Conservation (phyloP, 2,888 invertebrate species). For the Temnothorax ravouxi region DNA sequence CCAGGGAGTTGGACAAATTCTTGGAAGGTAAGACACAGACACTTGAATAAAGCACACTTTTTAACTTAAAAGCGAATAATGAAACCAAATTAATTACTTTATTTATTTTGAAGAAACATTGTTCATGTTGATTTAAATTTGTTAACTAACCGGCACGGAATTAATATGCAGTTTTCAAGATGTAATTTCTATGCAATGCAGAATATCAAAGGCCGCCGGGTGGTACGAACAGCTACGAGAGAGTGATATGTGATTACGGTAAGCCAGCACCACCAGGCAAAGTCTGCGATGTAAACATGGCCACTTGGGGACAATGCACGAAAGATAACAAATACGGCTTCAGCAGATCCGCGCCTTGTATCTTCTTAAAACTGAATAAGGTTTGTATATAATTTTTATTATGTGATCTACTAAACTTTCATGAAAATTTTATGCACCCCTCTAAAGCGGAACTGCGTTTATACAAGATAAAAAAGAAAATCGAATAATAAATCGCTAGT, state of each 20-base stretch:
- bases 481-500: background rate
- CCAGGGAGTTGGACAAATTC: slow-evolving; percentile 91
- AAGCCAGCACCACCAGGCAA: slow-evolving; percentile 89
- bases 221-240: slow-evolving; percentile 85
- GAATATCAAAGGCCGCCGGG: slow-evolving; percentile 66
- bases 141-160: background rate
- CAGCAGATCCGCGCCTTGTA: slow-evolving; percentile 95
- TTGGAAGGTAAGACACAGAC: slow-evolving; percentile 89
- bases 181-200: slow-evolving; percentile 42
- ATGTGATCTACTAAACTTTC: background rate
- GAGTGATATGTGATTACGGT: slow-evolving; percentile 90
- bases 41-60: background rate
- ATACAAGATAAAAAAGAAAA: background rate
- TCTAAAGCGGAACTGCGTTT: background rate
- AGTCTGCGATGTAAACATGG: slow-evolving; percentile 94
- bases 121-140: background rate
- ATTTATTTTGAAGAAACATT: background rate
- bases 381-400: slow-evolving; percentile 86
- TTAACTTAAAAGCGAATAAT: background rate
- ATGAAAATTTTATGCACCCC: background rate
- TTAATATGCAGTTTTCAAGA: background rate
- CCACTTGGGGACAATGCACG: slow-evolving; percentile 92
- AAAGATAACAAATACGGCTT: slow-evolving; percentile 94
- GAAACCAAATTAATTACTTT: background rate
- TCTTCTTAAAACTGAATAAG: slow-evolving; percentile 98